These are phyloP conservation scores for Trypoxylus dichotomus DNA, from an alignment of 1,140 invertebrate genomes.

Conservation along the genomic window DNA sequence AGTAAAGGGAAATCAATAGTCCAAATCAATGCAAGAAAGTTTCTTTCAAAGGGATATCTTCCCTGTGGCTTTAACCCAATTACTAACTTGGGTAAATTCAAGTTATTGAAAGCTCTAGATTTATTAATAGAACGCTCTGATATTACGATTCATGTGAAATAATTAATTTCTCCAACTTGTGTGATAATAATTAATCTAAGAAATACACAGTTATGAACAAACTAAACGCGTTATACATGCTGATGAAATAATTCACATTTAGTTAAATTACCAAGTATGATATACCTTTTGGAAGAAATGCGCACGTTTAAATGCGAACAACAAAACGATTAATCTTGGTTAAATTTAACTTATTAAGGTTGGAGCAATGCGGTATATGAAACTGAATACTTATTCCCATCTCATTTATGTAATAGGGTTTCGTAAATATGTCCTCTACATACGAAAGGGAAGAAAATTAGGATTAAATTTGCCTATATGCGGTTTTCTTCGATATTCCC, in stretches of 20 bases:
- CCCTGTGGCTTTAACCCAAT: too few relatives aligned
- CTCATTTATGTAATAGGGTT: constrained; percentile 8
- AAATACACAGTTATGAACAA: too few relatives aligned
- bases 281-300: neutral
- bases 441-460: neutral
- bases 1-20: too few relatives aligned
- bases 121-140: too few relatives aligned
- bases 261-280: neutral
- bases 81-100: too few relatives aligned
- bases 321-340: constrained; percentile 12
- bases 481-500: neutral
- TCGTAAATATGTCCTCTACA: neutral
- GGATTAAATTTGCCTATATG: neutral
- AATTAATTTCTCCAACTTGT: too few relatives aligned
- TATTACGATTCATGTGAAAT: too few relatives aligned
- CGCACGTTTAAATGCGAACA: neutral
- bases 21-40: too few relatives aligned
- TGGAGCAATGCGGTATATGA: constrained; percentile 8
- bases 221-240: neutral
- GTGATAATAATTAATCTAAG: too few relatives aligned
- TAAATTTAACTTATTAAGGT: constrained; percentile 22
- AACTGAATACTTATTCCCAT: neutral
- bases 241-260: neutral
- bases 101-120: too few relatives aligned
- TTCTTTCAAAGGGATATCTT: too few relatives aligned